Conservation (phyloP, 2,113 vertebrate species). For the Myiozetetes cayanensis region DNA sequence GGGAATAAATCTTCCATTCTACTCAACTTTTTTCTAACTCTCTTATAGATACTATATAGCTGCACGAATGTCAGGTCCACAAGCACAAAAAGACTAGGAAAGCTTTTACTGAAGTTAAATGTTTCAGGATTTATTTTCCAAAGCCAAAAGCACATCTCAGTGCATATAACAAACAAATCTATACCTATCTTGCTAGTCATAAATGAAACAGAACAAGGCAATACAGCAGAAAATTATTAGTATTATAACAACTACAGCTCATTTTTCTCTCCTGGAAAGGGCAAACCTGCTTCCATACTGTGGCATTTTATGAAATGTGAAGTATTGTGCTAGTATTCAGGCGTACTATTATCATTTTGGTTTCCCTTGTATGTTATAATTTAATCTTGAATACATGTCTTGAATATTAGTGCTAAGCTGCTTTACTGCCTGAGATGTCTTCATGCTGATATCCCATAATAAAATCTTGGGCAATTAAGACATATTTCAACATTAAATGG, state of each 20-base stretch:
- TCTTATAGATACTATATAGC: not conserved
- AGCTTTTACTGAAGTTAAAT: not conserved
- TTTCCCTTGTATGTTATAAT: not conserved
- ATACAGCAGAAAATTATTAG: constrained; percentile 1
- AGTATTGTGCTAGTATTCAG: not conserved
- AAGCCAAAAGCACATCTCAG: not conserved
- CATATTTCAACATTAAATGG: not conserved
- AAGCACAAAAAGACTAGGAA: not conserved
- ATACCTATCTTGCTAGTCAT: not conserved
- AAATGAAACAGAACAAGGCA: constrained; percentile 1
- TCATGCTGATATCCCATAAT: not conserved
- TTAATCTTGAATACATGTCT: not conserved
- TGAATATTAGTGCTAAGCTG: not conserved
- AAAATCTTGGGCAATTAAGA: constrained; percentile 19
- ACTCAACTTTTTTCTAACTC: not conserved
- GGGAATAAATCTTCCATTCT: not conserved
- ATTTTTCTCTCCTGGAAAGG: not conserved
- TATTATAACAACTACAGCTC: not conserved
- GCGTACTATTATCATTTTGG: not conserved
- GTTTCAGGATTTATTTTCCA: not conserved
- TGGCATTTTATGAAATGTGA: not conserved
- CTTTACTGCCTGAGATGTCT: not conserved
- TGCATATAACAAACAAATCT: not conserved
- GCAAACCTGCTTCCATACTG: not conserved
- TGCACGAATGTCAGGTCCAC: not conserved